Evolutionary conservation across 2,888 invertebrate species (phyloP), one percentile per base, ranked within the genome.

Genomic region (Melanargia galathea): DNA sequence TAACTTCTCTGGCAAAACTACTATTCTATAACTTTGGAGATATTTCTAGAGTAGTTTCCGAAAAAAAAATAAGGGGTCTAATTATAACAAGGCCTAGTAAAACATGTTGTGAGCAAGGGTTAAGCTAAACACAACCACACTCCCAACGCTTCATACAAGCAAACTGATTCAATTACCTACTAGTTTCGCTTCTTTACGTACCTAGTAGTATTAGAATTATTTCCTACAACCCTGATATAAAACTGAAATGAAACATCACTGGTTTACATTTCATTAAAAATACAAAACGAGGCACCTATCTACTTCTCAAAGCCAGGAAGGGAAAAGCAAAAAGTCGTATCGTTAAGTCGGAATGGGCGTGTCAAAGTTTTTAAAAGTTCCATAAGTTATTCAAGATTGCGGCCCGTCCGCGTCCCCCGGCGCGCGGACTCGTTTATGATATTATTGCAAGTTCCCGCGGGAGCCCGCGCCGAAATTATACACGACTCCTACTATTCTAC

Each of bases 301-400:
- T 18, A 8, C 16, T 43, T 8, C 43, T 43, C 16, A 18, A 16
- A 43, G 16, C 13, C 26, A n/a, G 30, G 20, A n/a, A 26, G 58
- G 54, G 48, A 46, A 55, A 60, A 48, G 40, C 48, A 26, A 18
- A 40, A 45, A 63, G 57, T 65, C 62, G 48, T 58, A 43, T 59
- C 61, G 46, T 59, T 40, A 62, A 55, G 58, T 65, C 59, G 48
- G 58, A 56, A 49, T 33, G 65, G 54, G 35, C 56, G 65, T 43
- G 18, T 51, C 46, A 43, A 60, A 66, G 57, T 66, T 63, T 64
- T 62, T 62, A 56, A 55, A 68, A 68, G 51, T 64, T 60, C 60
- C 55, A 54, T 68, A 68, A 66, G 35, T 66, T 66, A 68, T 66
- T 66, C 65, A 64, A 64, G 68, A 68, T 66, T 65, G 65, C 63